Conservation (phyloP, 2,888 invertebrate species). For the Oscheius sp. region DNA sequence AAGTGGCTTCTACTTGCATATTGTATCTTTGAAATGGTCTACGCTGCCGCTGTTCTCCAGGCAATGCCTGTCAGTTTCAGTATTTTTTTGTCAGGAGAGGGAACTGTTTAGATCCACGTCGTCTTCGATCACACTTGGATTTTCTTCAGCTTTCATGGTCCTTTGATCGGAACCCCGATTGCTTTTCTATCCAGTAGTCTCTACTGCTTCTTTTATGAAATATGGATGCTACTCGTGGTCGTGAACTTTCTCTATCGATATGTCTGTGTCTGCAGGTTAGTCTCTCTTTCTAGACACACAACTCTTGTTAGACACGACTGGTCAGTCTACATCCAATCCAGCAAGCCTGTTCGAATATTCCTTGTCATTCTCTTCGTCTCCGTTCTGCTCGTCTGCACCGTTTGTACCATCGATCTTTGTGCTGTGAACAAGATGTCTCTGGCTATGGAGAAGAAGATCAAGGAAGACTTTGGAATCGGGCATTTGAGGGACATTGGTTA, state of each 20-base stretch:
- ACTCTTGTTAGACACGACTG: conserved; percentile 1
- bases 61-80: conserved; percentile 25
- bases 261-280: conserved; percentile 16
- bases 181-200: conserved; percentile 12
- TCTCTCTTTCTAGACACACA: neutral
- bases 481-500: conserved; percentile 18
- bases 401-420: conserved; percentile 23
- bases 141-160: conserved; percentile 28
- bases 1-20: conserved; percentile 24
- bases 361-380: neutral
- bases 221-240: conserved; percentile 22
- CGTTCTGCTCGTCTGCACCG: neutral
- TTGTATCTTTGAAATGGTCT: conserved; percentile 19
- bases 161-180: conserved; percentile 20
- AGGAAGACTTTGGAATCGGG: conserved; percentile 1
- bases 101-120: conserved; percentile 17
- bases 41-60: conserved; percentile 15
- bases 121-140: conserved; percentile 31
- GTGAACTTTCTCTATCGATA: conserved; percentile 31
- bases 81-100: neutral
- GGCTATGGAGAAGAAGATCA: conserved; percentile 30
- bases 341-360: neutral
- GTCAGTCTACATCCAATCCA: neutral
- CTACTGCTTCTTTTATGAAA: conserved; percentile 25
- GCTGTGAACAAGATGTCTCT: conserved; percentile 18